Evolutionary conservation across 2,888 invertebrate genomes (phyloP), one percentile per base, ranked within the genome.

Genomic region (Barypeithes pellucidus): DNA sequence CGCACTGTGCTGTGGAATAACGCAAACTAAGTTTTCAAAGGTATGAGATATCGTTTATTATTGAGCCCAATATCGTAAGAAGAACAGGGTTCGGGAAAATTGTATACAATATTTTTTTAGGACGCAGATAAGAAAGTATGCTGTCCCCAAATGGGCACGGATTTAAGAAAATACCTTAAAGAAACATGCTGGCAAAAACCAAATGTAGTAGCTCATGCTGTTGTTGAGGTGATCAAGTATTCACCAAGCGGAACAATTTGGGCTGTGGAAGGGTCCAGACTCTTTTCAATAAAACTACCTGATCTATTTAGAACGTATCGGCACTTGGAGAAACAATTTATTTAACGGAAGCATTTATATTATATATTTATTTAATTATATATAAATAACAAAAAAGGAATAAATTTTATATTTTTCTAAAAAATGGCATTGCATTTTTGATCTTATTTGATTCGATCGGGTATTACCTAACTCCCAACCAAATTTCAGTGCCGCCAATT

Each of bases 1-100:
- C 9, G 80, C 81, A 22, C 75, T 86, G 47, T 85, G 85, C 72
- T 84, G 85, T 1, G 85, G 85, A 20, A 78, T 84, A 33, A 85
- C 85, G 0, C 75, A 79, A 24, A 84, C 84, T 0, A 72, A 77
- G n/a, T 81, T 83, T 71, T 41, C 65, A 0, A 62, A 72, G 45
- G 66, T 66, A 33, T 29, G 54, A 29, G 29, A 8, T n/a, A n/a
- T n/a, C n/a, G n/a, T 29, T 24, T 24, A 24, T 24, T 24, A 24
- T 24, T 24, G 2, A 24, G n/a, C n/a, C n/a, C n/a, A n/a, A n/a
- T n/a, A n/a, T n/a, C n/a, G n/a, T 3, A 24, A 24, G 24, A 5
- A 24, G 24, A 24, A 24, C 24, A 24, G 2, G 36, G 3, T 36
- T 36, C 5, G 1, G 2, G 36, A 12, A 9, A 11, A 5, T 12